phyloP scores from a whole-genome alignment of 1,140 invertebrate genomes.

The Anastrepha ludens region DNA sequence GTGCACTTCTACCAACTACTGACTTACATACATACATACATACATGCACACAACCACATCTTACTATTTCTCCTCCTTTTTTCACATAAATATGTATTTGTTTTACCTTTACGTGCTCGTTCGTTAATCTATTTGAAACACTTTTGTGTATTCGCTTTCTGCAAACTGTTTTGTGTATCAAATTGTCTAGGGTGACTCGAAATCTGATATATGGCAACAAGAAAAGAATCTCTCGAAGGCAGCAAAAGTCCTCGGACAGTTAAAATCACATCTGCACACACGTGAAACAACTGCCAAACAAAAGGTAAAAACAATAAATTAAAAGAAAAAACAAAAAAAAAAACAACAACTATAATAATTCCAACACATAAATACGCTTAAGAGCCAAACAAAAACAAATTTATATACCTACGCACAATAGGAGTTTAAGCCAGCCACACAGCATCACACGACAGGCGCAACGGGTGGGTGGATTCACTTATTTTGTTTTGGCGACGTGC shows the following conservation, averaged over 20 bases:
- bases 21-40: conserved; percentile 21
- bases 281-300: conserved; percentile 74
- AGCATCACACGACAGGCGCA: neutral
- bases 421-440: neutral
- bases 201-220: conserved; percentile 75
- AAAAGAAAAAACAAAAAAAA: conserved; percentile 21
- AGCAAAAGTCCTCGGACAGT: conserved; percentile 74
- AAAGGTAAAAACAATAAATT: conserved; percentile 68
- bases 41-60: conserved; percentile 27
- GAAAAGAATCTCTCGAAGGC: conserved; percentile 75
- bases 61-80: neutral
- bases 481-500: neutral
- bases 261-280: conserved; percentile 74
- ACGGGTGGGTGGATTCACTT: neutral
- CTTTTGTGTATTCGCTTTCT: conserved; percentile 40
- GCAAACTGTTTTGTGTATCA: conserved; percentile 38
- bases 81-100: neutral
- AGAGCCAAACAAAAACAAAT: neutral
- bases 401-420: neutral
- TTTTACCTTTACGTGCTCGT: conserved; percentile 1
- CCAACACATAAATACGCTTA: neutral
- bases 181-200: conserved; percentile 70
- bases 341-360: neutral
- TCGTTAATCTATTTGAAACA: conserved; percentile 53
- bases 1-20: neutral